Evolutionary conservation across 2,888 invertebrate species (phyloP).

Genomic region (Halocaridina rubra): DNA sequence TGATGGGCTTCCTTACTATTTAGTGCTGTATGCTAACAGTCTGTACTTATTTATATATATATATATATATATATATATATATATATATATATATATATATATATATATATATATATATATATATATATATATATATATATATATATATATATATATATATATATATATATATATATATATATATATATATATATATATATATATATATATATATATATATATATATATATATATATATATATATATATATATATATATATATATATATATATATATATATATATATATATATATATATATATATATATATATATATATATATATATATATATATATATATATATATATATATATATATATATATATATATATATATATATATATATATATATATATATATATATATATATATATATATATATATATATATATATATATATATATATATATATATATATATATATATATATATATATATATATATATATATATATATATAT

Average conservation of each 20-base stretch:
- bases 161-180: neutral
- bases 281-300: neutral
- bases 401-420: neutral
- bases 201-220: neutral
- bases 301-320: neutral
- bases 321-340: neutral
- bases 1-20: too few species aligned
- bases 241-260: slow-evolving; percentile 12
- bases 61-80: slow-evolving; percentile 6
- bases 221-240: neutral
- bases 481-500: neutral
- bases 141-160: neutral
- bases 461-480: neutral
- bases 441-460: neutral
- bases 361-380: neutral
- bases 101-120: slow-evolving; percentile 2
- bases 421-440: neutral
- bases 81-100: slow-evolving; percentile 14
- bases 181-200: neutral
- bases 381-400: neutral
- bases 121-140: neutral
- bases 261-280: slow-evolving; percentile 17
- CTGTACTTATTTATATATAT: too few species aligned
- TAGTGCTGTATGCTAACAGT: too few species aligned
- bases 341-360: neutral